Conservation (phyloP, 2,888 invertebrate genomes). For the Troides helena region DNA sequence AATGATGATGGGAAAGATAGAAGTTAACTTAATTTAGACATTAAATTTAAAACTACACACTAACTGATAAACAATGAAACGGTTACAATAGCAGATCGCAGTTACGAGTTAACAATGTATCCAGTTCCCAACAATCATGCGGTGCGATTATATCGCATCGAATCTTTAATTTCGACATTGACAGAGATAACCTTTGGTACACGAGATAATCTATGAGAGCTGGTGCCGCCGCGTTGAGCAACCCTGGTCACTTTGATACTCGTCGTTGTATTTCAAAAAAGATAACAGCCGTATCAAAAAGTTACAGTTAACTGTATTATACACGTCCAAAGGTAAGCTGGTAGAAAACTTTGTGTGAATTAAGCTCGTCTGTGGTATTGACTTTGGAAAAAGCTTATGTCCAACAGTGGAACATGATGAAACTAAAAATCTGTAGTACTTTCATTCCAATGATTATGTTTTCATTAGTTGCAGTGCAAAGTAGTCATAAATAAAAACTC, state of each 20-base stretch:
- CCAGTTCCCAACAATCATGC: constrained; percentile 25
- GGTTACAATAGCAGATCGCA: neutral
- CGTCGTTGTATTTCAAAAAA: neutral
- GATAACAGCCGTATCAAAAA: neutral
- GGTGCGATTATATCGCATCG: constrained; percentile 26
- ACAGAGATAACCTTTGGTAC: constrained; percentile 27
- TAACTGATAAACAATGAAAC: neutral
- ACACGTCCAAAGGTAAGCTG: neutral
- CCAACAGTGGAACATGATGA: too few relatives aligned
- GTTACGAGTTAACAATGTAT: constrained; percentile 7
- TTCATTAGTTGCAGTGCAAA: too few relatives aligned
- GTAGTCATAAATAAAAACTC: too few relatives aligned
- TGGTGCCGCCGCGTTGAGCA: constrained; percentile 7
- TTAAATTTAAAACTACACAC: neutral
- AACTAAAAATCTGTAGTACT: too few relatives aligned
- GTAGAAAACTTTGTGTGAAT: too few relatives aligned
- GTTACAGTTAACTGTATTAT: neutral
- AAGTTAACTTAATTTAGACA: neutral
- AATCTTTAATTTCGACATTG: constrained; percentile 31
- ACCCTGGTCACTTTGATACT: constrained; percentile 14
- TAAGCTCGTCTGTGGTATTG: too few relatives aligned
- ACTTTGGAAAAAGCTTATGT: too few relatives aligned
- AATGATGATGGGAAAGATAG: too few relatives aligned
- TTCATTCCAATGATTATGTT: too few relatives aligned
- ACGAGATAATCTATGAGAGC: constrained; percentile 8